These are phyloP conservation scores for Mirounga angustirostris DNA, from an alignment of 2,113 vertebrate genomes.

Conservation along the genomic window DNA sequence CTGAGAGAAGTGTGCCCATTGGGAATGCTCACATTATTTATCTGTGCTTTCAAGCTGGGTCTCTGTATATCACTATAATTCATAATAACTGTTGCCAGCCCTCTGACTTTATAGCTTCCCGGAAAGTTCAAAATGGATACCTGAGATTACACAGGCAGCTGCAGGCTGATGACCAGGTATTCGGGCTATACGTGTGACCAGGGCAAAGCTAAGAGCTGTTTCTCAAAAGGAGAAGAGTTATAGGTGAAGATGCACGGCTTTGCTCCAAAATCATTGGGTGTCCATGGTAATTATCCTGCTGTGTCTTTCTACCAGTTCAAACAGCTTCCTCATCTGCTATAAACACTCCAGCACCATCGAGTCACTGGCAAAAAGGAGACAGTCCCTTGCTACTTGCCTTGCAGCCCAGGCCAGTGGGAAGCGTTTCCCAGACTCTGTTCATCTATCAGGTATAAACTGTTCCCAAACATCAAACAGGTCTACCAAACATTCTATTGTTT, in stretches of 20 bases:
- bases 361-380: neutral
- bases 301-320: neutral
- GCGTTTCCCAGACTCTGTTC: neutral
- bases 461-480: neutral
- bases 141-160: neutral
- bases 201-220: neutral
- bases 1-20: neutral
- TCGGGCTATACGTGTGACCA: neutral
- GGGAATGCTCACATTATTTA: neutral
- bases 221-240: neutral
- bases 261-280: neutral
- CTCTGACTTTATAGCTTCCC: neutral
- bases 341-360: neutral
- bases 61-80: neutral
- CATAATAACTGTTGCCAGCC: neutral
- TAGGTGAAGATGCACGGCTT: neutral
- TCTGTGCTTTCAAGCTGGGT: neutral
- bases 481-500: neutral
- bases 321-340: neutral
- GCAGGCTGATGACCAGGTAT: neutral
- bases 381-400: neutral
- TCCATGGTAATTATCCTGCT: neutral
- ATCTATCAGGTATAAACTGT: neutral
- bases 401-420: neutral
- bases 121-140: neutral